These are phyloP conservation scores for Leptinotarsa juncta DNA, from an alignment of 2,888 invertebrate genomes.

Conservation along the genomic window DNA sequence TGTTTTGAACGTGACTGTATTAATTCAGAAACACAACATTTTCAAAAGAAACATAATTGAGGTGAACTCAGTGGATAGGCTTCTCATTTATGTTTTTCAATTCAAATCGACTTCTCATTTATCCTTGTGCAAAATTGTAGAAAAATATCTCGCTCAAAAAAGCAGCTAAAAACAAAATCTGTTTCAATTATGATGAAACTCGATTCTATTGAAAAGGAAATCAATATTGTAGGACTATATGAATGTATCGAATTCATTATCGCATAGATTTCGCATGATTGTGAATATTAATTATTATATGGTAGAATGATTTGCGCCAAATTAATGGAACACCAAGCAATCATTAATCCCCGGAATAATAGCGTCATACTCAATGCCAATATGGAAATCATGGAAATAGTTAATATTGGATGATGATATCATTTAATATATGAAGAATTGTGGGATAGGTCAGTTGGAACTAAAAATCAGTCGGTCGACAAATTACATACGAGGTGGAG, in stretches of 20 bases:
- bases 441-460: background rate
- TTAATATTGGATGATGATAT: background rate
- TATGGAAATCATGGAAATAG: background rate
- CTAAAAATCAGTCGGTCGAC: background rate
- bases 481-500: too few species aligned
- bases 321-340: background rate
- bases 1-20: too few species aligned
- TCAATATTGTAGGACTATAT: background rate
- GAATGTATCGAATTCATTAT: slow-evolving; percentile 8
- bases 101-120: too few species aligned
- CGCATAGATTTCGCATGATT: background rate
- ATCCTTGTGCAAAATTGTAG: too few species aligned
- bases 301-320: background rate
- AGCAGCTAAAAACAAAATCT: too few species aligned
- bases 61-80: too few species aligned
- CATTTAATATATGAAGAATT: background rate
- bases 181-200: too few species aligned
- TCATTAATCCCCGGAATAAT: background rate
- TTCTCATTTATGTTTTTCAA: too few species aligned
- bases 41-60: too few species aligned
- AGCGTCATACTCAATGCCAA: background rate
- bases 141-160: too few species aligned
- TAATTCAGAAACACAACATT: too few species aligned
- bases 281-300: background rate
- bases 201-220: background rate